phyloP scores from a whole-genome alignment of 2,113 vertebrate genomes.

The Callionymus lyra region DNA sequence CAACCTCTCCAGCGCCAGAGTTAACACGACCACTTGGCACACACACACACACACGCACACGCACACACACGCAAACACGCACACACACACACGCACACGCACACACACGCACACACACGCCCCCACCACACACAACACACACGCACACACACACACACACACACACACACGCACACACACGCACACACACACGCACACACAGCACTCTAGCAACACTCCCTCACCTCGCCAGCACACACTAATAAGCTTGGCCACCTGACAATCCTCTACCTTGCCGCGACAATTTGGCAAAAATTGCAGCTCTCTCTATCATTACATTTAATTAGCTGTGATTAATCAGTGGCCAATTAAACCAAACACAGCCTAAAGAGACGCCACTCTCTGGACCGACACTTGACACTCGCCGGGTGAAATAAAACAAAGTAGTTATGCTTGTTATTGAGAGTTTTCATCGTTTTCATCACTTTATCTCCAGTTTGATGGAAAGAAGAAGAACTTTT shows the following conservation, averaged over 20 bases:
- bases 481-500: too few species aligned
- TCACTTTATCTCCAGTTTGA: constrained; percentile 1
- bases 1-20: constrained; percentile 52
- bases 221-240: constrained; percentile 55
- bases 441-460: constrained; percentile 2
- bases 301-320: constrained; percentile 71
- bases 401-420: constrained; percentile 13
- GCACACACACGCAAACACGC: not conserved
- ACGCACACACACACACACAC: too few species aligned
- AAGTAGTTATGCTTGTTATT: constrained; percentile 16
- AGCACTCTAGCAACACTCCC: constrained; percentile 55
- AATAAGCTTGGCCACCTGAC: constrained; percentile 51
- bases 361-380: constrained; percentile 59
- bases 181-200: constrained; percentile 50
- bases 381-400: constrained; percentile 51
- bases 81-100: not conserved
- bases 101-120: not conserved
- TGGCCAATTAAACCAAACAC: constrained; percentile 72
- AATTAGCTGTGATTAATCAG: constrained; percentile 74
- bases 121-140: too few species aligned
- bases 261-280: constrained; percentile 53
- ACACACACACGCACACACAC: constrained; percentile 21
- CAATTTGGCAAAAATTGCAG: constrained; percentile 64
- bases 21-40: too few species aligned
- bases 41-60: not conserved